These are phyloP conservation scores for Petrolisthes cinctipes DNA, from an alignment of 2,888 invertebrate species.

Conservation along the genomic window DNA sequence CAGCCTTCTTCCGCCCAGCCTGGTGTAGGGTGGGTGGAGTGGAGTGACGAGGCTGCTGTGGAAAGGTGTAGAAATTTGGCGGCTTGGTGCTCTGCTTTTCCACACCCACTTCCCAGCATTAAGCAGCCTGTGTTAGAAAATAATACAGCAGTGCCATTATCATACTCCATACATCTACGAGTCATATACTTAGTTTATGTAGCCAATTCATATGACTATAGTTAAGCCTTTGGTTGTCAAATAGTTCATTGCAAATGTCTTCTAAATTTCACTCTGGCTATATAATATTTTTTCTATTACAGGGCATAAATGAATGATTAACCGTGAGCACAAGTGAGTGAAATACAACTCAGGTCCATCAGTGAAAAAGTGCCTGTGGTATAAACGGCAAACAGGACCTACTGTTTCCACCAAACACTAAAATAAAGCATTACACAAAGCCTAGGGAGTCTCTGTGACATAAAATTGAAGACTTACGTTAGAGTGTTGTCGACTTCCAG, in stretches of 20 bases:
- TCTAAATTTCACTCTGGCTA: too few relatives aligned
- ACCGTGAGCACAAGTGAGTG: too few relatives aligned
- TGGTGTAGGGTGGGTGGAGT: slow-evolving; percentile 10
- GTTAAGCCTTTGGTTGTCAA: too few relatives aligned
- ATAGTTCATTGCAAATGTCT: too few relatives aligned
- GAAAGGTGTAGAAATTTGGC: too few relatives aligned
- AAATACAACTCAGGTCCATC: too few relatives aligned
- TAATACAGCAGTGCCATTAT: not conserved
- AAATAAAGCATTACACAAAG: not conserved
- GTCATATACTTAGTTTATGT: not conserved
- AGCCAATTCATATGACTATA: too few relatives aligned
- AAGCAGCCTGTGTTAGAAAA: not conserved
- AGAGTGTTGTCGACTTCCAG: not conserved
- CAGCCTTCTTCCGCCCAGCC: not conserved
- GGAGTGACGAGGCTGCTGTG: not conserved
- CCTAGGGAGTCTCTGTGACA: not conserved
- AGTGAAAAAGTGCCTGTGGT: too few relatives aligned
- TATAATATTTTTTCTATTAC: too few relatives aligned
- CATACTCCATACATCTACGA: not conserved
- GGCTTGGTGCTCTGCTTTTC: not conserved
- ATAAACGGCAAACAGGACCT: too few relatives aligned
- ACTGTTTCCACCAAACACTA: too few relatives aligned
- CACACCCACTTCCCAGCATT: slow-evolving; percentile 5
- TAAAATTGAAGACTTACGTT: not conserved
- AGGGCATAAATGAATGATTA: too few relatives aligned